Conservation (phyloP, 2,888 invertebrate species). For the Pterobdella sp. region DNA sequence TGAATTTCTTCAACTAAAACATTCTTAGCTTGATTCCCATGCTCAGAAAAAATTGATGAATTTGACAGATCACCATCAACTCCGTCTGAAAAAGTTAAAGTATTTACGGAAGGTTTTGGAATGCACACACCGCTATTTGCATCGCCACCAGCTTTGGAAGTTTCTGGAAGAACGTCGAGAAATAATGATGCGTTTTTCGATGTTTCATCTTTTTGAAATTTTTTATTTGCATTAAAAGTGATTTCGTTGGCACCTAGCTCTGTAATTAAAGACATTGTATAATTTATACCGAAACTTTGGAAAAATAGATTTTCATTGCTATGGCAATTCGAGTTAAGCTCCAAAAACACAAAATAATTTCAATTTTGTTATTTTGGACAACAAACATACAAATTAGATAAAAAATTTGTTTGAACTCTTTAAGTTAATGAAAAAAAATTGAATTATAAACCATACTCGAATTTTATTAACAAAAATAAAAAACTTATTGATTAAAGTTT, state of each 20-base stretch:
- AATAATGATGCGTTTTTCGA: too few relatives aligned
- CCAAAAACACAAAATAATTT: background rate
- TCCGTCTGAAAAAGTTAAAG: background rate
- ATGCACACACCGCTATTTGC: background rate
- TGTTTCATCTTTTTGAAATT: too few relatives aligned
- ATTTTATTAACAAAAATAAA: too few relatives aligned
- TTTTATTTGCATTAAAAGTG: too few relatives aligned
- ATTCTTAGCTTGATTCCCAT: background rate
- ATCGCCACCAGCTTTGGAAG: too few relatives aligned
- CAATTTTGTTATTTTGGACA: background rate
- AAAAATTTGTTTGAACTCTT: background rate
- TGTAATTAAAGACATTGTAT: background rate
- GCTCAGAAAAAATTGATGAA: background rate
- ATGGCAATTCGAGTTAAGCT: background rate
- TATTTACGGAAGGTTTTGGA: background rate
- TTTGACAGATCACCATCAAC: background rate
- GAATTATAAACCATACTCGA: too few relatives aligned
- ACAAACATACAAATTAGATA: background rate
- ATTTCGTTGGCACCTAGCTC: background rate
- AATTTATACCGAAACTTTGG: background rate
- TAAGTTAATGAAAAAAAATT: background rate
- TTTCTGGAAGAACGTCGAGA: too few relatives aligned
- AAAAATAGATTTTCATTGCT: background rate
- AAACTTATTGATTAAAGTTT: too few relatives aligned
- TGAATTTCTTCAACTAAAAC: background rate